phyloP scores from a whole-genome alignment of 2,888 invertebrate species.

The Empis livida region DNA sequence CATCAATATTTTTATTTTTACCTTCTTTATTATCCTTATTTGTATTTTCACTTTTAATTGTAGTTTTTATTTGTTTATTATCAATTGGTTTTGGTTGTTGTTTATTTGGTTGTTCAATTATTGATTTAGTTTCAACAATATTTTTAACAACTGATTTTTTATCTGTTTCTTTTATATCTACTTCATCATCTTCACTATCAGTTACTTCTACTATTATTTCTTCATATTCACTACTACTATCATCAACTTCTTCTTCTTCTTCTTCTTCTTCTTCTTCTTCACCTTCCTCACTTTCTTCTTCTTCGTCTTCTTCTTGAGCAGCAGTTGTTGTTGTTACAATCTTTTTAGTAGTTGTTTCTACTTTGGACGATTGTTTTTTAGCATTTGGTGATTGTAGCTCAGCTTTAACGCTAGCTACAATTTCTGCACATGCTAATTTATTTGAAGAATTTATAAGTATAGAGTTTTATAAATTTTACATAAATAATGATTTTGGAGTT shows the following conservation, averaged over 20 bases:
- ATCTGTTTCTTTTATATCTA: neutral
- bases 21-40: neutral
- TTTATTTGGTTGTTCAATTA: neutral
- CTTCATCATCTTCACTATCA: neutral
- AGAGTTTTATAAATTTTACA: too few species aligned
- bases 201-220: conserved; percentile 1
- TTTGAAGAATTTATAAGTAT: neutral
- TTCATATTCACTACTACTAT: conserved; percentile 4
- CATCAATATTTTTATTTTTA: neutral
- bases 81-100: neutral
- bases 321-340: conserved; percentile 24
- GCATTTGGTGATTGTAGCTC: conserved; percentile 18
- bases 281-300: conserved; percentile 28
- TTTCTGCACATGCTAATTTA: conserved; percentile 5
- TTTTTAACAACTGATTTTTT: too few species aligned
- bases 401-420: conserved; percentile 38
- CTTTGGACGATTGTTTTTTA: conserved; percentile 7
- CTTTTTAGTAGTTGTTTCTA: conserved; percentile 7
- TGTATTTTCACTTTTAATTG: neutral
- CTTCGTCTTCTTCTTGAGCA: conserved; percentile 31
- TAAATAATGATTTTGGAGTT: too few species aligned
- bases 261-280: conserved; percentile 14
- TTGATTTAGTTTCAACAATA: neutral
- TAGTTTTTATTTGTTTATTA: neutral
- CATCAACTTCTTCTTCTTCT: conserved; percentile 11